These are phyloP conservation scores for Semaprochilodus insignis DNA, from an alignment of 2,797 vertebrate genomes.

Conservation along the genomic window DNA sequence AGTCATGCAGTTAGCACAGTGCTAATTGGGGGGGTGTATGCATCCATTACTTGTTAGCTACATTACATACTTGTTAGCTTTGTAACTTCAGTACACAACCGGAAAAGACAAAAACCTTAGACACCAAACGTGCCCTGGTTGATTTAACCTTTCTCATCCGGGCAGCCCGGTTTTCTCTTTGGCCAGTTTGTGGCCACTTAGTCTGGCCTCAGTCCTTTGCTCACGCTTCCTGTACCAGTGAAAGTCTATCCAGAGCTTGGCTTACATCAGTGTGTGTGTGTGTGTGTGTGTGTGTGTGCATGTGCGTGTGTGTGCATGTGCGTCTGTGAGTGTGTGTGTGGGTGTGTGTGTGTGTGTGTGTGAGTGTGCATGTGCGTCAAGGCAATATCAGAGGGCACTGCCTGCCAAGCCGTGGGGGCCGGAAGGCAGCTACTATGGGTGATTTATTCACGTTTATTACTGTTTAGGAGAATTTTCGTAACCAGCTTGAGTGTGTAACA, in stretches of 20 bases:
- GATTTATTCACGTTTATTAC: conserved; percentile 67
- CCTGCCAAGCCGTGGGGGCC: conserved; percentile 63
- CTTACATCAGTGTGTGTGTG: conserved; percentile 42
- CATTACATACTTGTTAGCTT: not conserved
- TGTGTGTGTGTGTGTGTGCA: conserved; percentile 19
- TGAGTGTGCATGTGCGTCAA: conserved; percentile 52
- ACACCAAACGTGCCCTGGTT: not conserved
- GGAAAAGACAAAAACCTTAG: not conserved
- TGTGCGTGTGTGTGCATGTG: conserved; percentile 40
- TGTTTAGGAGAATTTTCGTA: conserved; percentile 46
- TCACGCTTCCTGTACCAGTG: conserved; percentile 49
- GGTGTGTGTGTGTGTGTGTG: conserved; percentile 10
- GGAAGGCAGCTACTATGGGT: conserved; percentile 68
- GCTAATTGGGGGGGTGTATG: not conserved
- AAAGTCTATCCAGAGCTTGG: conserved; percentile 47
- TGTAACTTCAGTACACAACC: not conserved
- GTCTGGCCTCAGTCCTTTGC: conserved; percentile 11
- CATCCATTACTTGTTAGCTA: not conserved
- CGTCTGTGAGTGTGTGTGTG: conserved; percentile 3
- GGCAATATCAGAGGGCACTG: conserved; percentile 67
- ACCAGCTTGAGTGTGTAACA: conserved; percentile 37
- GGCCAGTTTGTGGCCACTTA: conserved; percentile 4
- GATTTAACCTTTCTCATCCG: not conserved
- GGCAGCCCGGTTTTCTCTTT: not conserved
- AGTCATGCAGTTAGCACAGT: not conserved